Percentiles rank a stretch among this genome's conserved stretches.
phyloP scores from a whole-genome alignment of 1,140 invertebrate genomes.

The Aphelenchoides avenae region DNA sequence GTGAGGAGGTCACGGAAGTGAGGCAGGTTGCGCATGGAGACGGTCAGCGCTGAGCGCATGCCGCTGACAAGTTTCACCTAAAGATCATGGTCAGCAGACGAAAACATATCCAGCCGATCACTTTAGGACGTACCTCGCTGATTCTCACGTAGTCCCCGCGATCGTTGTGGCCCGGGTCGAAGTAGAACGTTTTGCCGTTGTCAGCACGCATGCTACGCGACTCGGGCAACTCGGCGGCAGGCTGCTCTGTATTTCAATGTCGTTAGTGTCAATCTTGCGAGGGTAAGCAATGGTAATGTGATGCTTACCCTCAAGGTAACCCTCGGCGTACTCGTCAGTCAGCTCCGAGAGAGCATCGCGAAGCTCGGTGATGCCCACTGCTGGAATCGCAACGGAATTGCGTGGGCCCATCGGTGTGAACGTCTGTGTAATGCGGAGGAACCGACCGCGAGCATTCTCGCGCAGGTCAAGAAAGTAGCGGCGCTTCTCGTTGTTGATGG shows the following conservation, averaged over 20 bases:
- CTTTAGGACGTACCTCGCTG: constrained; percentile 34
- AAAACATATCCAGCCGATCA: too few relatives aligned
- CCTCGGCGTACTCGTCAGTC: constrained; percentile 34
- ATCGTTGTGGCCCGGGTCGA: constrained; percentile 36
- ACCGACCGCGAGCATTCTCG: constrained; percentile 29
- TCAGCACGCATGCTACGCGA: constrained; percentile 31
- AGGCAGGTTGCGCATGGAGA: constrained; percentile 28
- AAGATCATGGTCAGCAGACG: constrained; percentile 1
- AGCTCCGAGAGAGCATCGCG: constrained; percentile 24
- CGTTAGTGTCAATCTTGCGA: background rate
- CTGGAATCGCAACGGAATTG: constrained; percentile 26
- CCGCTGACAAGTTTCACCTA: constrained; percentile 25
- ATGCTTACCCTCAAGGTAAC: constrained; percentile 19
- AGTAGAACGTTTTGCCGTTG: constrained; percentile 38
- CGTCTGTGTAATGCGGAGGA: constrained; percentile 37
- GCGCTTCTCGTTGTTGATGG: constrained; percentile 28
- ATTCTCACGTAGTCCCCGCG: constrained; percentile 42
- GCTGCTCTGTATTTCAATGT: constrained; percentile 11
- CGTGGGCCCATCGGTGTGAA: constrained; percentile 27
- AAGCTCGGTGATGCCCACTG: constrained; percentile 28
- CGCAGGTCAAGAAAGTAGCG: constrained; percentile 38
- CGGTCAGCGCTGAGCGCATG: constrained; percentile 31
- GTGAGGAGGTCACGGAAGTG: constrained; percentile 37
- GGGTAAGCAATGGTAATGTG: background rate
- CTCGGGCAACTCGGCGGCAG: constrained; percentile 18